Percentiles rank a stretch among this genome's conserved stretches.
These are phyloP conservation scores for Pachymerium ferrugineum DNA, from an alignment of 2,888 invertebrate species.

Conservation along the genomic window DNA sequence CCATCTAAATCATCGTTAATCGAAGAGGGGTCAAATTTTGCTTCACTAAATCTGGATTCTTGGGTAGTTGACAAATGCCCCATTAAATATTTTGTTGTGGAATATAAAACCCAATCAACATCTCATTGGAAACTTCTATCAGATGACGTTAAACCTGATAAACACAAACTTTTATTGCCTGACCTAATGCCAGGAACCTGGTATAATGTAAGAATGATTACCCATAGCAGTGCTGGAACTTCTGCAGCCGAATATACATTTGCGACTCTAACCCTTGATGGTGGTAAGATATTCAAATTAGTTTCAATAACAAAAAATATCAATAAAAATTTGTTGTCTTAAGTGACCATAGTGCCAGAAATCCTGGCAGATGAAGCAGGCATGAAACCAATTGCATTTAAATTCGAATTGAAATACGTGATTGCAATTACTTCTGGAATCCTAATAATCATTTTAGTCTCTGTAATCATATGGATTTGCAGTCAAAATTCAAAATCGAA, in stretches of 20 bases:
- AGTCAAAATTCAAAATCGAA: no score
- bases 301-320: no score
- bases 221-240: conserved; percentile 30
- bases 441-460: no score
- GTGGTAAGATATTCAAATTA: no score
- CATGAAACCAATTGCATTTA: no score
- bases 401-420: no score
- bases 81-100: background rate
- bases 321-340: no score
- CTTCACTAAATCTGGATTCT: background rate
- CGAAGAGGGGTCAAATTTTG: background rate
- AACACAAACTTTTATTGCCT: conserved; percentile 42
- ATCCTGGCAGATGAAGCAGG: no score
- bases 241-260: conserved; percentile 2
- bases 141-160: conserved; percentile 45
- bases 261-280: background rate
- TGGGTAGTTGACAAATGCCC: background rate
- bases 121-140: conserved; percentile 33
- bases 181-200: conserved; percentile 41
- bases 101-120: background rate
- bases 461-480: no score
- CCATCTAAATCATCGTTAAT: background rate
- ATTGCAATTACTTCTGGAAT: no score
- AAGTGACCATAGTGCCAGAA: no score
- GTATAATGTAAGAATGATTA: conserved; percentile 31